A percentile compares a stretch with the other conserved stretches of the same genome.
Conservation (phyloP, 2,888 invertebrate genomes). For the Agrotis puta region DNA sequence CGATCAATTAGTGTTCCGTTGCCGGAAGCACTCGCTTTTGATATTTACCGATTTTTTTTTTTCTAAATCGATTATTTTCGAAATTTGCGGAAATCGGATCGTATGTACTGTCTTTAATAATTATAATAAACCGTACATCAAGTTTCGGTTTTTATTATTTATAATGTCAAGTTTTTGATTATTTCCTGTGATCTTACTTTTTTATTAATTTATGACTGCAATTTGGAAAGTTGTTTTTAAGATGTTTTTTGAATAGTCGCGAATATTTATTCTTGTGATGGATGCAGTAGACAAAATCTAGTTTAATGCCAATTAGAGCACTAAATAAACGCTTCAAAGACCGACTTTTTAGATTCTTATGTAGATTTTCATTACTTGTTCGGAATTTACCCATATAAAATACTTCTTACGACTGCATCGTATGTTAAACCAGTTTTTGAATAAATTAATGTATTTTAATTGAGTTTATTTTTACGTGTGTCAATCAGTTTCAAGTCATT, state of each 20-base stretch:
- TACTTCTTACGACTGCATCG: neutral
- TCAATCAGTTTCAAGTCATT: no score
- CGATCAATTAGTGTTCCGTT: slow-evolving; percentile 13
- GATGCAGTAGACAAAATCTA: neutral
- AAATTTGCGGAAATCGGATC: slow-evolving; percentile 57
- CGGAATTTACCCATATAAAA: neutral
- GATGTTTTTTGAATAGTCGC: slow-evolving; percentile 1
- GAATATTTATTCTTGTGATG: slow-evolving; percentile 22
- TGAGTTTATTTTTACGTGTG: neutral
- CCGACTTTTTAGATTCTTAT: no score
- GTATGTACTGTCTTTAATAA: slow-evolving; percentile 24
- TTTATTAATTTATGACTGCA: slow-evolving; percentile 49
- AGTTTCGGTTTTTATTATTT: slow-evolving; percentile 36
- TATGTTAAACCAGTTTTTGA: neutral
- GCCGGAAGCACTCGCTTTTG: slow-evolving; percentile 53
- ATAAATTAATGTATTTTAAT: neutral
- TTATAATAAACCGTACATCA: slow-evolving; percentile 17
- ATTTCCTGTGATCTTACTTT: slow-evolving; percentile 54
- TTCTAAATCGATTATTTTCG: slow-evolving; percentile 23
- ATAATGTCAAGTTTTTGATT: slow-evolving; percentile 36
- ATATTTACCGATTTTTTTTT: slow-evolving; percentile 51
- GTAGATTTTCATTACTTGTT: slow-evolving; percentile 3
- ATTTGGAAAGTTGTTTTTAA: slow-evolving; percentile 44
- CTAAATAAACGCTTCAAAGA: slow-evolving; percentile 1
- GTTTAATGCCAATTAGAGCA: slow-evolving; percentile 33